These are phyloP conservation scores for Sebastes nivosus DNA, from an alignment of 2,797 vertebrate species.

Conservation along the genomic window DNA sequence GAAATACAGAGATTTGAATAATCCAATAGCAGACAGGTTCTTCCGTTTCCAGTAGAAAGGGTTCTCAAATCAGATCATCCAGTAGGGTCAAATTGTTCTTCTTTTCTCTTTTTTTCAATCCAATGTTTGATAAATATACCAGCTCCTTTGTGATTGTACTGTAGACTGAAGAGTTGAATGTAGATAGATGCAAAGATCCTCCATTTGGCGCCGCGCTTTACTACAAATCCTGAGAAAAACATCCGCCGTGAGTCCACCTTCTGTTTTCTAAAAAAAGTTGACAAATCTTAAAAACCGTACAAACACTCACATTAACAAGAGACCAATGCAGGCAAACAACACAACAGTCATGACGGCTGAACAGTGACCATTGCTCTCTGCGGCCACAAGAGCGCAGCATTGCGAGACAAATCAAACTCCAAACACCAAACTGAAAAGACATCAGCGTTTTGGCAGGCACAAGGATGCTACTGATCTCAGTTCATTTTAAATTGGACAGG, in stretches of 20 bases:
- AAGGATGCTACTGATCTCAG: conserved; percentile 34
- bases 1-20: neutral
- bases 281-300: conserved; percentile 64
- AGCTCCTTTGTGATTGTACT: neutral
- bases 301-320: conserved; percentile 70
- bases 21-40: neutral
- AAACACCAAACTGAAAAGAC: conserved; percentile 5
- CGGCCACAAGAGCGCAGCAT: conserved; percentile 63
- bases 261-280: conserved; percentile 38
- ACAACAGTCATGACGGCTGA: conserved; percentile 47
- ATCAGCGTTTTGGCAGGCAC: conserved; percentile 24
- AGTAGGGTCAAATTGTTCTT: neutral
- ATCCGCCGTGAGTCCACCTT: conserved; percentile 20
- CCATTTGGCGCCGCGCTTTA: conserved; percentile 27
- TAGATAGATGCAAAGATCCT: conserved; percentile 12
- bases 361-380: conserved; percentile 21
- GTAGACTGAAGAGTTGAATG: conserved; percentile 3
- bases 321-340: conserved; percentile 65
- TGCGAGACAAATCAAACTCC: conserved; percentile 32
- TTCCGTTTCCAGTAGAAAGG: neutral
- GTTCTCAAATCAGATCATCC: neutral
- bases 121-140: neutral
- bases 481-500: conserved; percentile 17
- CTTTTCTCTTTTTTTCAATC: neutral
- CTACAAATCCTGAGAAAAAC: conserved; percentile 70